A percentile compares a stretch with the other conserved stretches of the same genome.
phyloP scores from a whole-genome alignment of 2,888 invertebrate genomes.

The Amorpha juglandis region DNA sequence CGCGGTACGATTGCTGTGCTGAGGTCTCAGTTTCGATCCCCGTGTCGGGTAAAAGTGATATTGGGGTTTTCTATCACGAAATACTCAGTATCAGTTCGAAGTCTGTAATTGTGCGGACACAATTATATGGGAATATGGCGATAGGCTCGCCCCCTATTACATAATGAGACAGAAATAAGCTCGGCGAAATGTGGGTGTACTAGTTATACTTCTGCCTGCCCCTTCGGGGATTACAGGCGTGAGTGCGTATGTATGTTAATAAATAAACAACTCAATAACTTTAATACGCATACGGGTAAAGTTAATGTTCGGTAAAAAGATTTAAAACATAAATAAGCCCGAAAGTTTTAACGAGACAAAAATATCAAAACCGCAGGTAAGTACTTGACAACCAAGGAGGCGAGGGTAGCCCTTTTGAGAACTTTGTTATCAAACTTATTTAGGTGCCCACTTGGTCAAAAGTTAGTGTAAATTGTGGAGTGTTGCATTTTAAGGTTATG shows the following conservation, averaged over 20 bases:
- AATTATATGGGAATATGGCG: too few relatives aligned
- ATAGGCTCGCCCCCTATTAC: too few relatives aligned
- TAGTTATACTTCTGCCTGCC: too few relatives aligned
- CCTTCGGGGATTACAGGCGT: too few relatives aligned
- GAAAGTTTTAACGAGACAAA: slow-evolving; percentile 23
- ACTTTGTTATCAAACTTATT: slow-evolving; percentile 15
- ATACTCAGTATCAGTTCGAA: too few relatives aligned
- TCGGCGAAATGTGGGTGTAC: too few relatives aligned
- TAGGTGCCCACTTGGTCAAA: slow-evolving; percentile 1
- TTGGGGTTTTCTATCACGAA: too few relatives aligned
- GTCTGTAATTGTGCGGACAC: too few relatives aligned
- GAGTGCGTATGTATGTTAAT: neutral
- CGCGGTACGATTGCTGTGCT: too few relatives aligned
- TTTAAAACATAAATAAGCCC: slow-evolving; percentile 23
- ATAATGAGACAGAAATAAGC: too few relatives aligned
- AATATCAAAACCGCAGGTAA: slow-evolving; percentile 20
- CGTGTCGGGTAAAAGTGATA: too few relatives aligned
- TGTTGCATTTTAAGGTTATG: neutral
- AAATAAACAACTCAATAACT: neutral
- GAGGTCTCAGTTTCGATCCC: too few relatives aligned
- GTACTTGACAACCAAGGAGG: slow-evolving; percentile 3
- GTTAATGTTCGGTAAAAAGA: slow-evolving; percentile 6
- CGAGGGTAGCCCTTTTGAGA: slow-evolving; percentile 15
- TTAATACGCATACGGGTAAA: neutral
- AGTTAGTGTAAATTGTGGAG: slow-evolving; percentile 1